Conservation (phyloP, 1,140 invertebrate genomes). For the Cyrtorhinus lividipennis region DNA sequence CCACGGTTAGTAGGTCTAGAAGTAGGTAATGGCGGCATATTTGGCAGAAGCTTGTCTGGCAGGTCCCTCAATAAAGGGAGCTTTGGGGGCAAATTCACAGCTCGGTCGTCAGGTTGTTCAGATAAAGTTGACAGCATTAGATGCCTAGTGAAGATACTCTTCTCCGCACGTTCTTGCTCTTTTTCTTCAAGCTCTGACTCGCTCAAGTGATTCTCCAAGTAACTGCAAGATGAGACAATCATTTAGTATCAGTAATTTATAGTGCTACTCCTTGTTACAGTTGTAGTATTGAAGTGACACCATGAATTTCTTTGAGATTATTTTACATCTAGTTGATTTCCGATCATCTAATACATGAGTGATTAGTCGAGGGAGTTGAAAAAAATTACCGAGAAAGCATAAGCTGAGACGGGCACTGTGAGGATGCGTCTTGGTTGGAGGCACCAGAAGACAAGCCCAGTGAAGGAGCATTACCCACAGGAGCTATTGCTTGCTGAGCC, state of each 20-base stretch:
- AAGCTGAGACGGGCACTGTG: slow-evolving; percentile 38
- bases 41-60: not conserved
- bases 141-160: slow-evolving; percentile 53
- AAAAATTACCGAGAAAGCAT: slow-evolving; percentile 44
- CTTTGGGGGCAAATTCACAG: not conserved
- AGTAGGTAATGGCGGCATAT: not conserved
- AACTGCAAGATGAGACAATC: slow-evolving; percentile 34
- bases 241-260: too few relatives aligned
- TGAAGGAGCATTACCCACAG: slow-evolving; percentile 31
- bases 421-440: slow-evolving; percentile 25
- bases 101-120: slow-evolving; percentile 18
- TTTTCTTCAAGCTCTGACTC: slow-evolving; percentile 39
- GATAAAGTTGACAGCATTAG: slow-evolving; percentile 34
- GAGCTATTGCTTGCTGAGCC: slow-evolving; percentile 32
- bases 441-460: slow-evolving; percentile 8
- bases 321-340: too few relatives aligned
- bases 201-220: slow-evolving; percentile 39
- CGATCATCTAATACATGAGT: too few relatives aligned
- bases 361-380: too few relatives aligned
- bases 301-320: slow-evolving; percentile 9
- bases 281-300: too few relatives aligned
- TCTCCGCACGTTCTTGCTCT: slow-evolving; percentile 44
- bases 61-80: slow-evolving; percentile 6
- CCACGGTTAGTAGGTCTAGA: not conserved
- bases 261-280: too few relatives aligned